Conservation (phyloP, 2,888 invertebrate species). For the Lasioglossum oenotherae region DNA sequence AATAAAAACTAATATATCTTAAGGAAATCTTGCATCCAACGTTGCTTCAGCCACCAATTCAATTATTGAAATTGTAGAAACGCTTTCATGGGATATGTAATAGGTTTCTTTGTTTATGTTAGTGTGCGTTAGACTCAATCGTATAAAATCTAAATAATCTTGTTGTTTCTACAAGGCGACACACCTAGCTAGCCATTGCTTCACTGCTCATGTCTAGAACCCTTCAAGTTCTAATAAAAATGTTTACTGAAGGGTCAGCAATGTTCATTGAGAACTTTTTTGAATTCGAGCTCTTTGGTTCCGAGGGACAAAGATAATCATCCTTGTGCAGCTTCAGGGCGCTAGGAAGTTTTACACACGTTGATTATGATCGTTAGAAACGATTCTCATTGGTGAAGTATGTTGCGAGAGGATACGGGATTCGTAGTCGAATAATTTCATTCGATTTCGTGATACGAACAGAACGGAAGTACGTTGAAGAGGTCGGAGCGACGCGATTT, state of each 20-base stretch:
- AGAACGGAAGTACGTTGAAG: not conserved
- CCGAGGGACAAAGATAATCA: not conserved
- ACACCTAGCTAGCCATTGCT: too few species aligned
- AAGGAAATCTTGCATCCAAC: too few species aligned
- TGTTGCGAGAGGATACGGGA: slow-evolving; percentile 47
- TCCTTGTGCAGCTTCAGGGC: not conserved
- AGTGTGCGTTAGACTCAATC: too few species aligned
- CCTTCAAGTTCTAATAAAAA: not conserved
- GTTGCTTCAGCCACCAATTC: too few species aligned
- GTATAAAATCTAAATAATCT: not conserved
- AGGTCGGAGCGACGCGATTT: not conserved
- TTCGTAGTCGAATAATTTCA: slow-evolving; percentile 17
- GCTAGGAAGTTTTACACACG: slow-evolving; percentile 27
- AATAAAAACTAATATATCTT: too few species aligned
- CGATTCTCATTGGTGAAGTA: slow-evolving; percentile 61
- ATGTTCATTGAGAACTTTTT: not conserved
- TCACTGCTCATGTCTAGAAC: not conserved
- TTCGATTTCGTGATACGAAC: not conserved
- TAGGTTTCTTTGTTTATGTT: too few species aligned
- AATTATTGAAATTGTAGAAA: not conserved
- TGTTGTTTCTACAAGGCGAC: not conserved
- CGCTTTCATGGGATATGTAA: too few species aligned
- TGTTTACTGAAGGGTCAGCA: not conserved
- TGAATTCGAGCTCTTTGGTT: not conserved
- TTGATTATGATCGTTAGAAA: slow-evolving; percentile 67